These are phyloP conservation scores for Drosophila lutescens DNA, from an alignment of 2,888 invertebrate genomes.

Conservation along the genomic window DNA sequence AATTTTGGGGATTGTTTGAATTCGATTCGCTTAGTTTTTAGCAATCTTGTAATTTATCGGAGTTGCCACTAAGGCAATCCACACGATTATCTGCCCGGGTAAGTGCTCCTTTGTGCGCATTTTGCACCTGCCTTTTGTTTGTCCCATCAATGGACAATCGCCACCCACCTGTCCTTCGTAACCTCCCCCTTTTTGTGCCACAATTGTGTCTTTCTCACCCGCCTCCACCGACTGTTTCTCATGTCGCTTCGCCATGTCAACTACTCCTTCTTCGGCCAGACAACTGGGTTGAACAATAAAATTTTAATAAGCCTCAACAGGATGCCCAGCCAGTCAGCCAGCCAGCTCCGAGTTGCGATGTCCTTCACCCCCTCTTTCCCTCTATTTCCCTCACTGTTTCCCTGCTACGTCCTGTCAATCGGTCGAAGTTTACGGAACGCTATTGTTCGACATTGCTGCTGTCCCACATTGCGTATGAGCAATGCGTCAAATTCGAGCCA, in stretches of 20 bases:
- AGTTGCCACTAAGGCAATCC: too few relatives aligned
- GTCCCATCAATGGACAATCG: conserved; percentile 43
- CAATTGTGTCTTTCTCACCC: conserved; percentile 21
- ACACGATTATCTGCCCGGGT: conserved; percentile 48
- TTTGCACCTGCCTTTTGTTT: conserved; percentile 65
- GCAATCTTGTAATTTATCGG: conserved; percentile 53
- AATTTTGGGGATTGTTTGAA: conserved; percentile 51
- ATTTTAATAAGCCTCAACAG: conserved; percentile 58
- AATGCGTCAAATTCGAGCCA: conserved; percentile 29
- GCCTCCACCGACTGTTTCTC: conserved; percentile 7
- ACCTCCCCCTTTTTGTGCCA: conserved; percentile 1
- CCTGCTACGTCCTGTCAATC: conserved; percentile 29
- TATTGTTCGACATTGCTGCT: conserved; percentile 29
- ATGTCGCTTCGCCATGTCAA: conserved; percentile 28
- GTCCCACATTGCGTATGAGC: conserved; percentile 42
- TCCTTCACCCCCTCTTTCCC: not conserved
- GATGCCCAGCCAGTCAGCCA: conserved; percentile 20
- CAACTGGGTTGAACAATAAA: conserved; percentile 55
- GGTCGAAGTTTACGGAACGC: conserved; percentile 24
- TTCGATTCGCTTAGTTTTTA: not conserved
- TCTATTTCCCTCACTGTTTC: not conserved
- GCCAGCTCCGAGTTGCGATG: conserved; percentile 21
- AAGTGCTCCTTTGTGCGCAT: conserved; percentile 75
- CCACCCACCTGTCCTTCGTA: conserved; percentile 9
- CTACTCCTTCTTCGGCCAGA: conserved; percentile 30